Conservation (phyloP, 2,888 invertebrate genomes). For the Caenorhabditis zanzibari region DNA sequence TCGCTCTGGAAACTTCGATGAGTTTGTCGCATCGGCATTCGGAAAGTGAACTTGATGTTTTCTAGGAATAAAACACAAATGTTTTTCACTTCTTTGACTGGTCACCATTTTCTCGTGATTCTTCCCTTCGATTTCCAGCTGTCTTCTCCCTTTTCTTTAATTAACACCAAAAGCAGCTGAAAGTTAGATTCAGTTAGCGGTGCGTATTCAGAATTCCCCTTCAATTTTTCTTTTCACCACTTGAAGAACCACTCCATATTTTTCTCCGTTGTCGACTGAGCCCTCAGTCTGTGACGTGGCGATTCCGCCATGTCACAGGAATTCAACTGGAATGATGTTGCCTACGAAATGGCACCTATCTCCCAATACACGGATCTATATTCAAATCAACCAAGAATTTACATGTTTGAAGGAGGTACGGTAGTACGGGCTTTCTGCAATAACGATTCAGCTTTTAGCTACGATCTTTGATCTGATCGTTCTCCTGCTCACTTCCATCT, state of each 20-base stretch:
- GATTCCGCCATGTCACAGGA: constrained; percentile 47
- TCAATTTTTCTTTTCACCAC: constrained; percentile 4
- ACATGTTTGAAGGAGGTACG: constrained; percentile 60
- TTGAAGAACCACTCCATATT: background rate
- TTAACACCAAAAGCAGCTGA: constrained; percentile 33
- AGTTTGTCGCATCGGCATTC: constrained; percentile 26
- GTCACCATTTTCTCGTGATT: constrained; percentile 29
- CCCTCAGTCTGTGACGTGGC: constrained; percentile 48
- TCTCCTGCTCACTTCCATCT: constrained; percentile 16
- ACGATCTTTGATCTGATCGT: constrained; percentile 19
- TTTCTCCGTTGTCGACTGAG: background rate
- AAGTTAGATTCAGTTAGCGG: constrained; percentile 16
- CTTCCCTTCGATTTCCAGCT: constrained; percentile 8
- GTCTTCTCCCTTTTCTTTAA: constrained; percentile 6
- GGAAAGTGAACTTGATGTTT: constrained; percentile 19
- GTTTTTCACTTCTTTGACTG: background rate
- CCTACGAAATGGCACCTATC: constrained; percentile 51
- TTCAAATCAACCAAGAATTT: constrained; percentile 55
- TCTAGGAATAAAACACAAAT: background rate
- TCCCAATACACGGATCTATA: constrained; percentile 48
- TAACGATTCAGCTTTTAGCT: constrained; percentile 12
- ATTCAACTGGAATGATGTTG: constrained; percentile 57
- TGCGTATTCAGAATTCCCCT: constrained; percentile 3
- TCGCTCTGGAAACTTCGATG: constrained; percentile 42
- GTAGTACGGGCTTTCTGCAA: background rate